These are phyloP conservation scores for Latrodectus elegans DNA, from an alignment of 2,888 invertebrate species.

Conservation along the genomic window DNA sequence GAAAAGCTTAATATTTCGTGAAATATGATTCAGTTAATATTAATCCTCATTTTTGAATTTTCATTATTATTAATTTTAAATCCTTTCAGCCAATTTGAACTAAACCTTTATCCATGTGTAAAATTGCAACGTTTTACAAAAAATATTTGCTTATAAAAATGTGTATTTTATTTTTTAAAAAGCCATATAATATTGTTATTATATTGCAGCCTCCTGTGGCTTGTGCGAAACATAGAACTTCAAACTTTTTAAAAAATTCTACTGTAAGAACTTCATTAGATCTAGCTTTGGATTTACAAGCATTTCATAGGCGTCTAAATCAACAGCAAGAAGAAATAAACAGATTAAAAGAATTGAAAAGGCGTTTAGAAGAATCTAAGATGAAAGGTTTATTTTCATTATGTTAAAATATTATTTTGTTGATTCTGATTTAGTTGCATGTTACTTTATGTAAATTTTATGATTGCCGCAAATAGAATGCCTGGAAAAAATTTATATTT, in stretches of 20 bases:
- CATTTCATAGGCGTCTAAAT: slow-evolving; percentile 89
- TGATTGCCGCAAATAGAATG: too few relatives aligned
- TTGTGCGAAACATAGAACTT: slow-evolving; percentile 59
- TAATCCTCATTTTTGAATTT: too few relatives aligned
- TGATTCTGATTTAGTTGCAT: too few relatives aligned
- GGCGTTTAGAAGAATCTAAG: slow-evolving; percentile 86
- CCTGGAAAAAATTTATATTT: too few relatives aligned
- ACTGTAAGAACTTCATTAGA: slow-evolving; percentile 87
- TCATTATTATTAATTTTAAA: too few relatives aligned
- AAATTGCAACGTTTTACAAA: too few relatives aligned
- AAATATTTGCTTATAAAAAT: background rate
- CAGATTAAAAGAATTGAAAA: slow-evolving; percentile 87
- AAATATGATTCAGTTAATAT: too few relatives aligned
- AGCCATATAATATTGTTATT: background rate
- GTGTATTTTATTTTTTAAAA: background rate
- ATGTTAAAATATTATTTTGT: background rate
- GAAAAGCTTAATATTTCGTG: too few relatives aligned
- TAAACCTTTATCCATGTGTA: too few relatives aligned
- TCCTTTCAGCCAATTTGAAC: too few relatives aligned
- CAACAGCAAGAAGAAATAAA: slow-evolving; percentile 89
- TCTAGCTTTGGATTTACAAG: slow-evolving; percentile 91
- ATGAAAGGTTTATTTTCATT: slow-evolving; percentile 72
- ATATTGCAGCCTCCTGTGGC: slow-evolving; percentile 61
- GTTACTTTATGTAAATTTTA: too few relatives aligned
- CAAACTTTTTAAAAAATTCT: slow-evolving; percentile 35